Conservation (phyloP, 2,888 invertebrate species). For the Fragum sueziense region DNA sequence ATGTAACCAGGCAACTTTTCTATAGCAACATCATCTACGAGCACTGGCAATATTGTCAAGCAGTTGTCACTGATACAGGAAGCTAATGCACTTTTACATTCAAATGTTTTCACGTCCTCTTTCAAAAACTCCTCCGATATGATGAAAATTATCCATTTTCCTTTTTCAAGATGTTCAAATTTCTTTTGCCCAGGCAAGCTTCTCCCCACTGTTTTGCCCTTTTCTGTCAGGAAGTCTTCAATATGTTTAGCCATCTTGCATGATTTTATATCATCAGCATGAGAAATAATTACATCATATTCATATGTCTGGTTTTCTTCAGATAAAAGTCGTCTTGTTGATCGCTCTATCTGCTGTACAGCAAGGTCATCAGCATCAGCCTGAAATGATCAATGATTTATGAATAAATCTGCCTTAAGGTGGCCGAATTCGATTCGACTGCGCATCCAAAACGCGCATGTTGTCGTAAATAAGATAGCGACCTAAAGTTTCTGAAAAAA, state of each 20-base stretch:
- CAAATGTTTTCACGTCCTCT: slow-evolving; percentile 11
- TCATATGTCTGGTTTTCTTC: slow-evolving; percentile 5
- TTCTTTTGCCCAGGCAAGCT: not conserved
- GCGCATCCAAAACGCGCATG: no score
- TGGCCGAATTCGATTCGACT: no score
- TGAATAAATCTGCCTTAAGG: no score
- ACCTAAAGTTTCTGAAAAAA: no score
- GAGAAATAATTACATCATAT: slow-evolving; percentile 25
- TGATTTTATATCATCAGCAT: slow-evolving; percentile 8
- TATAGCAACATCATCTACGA: slow-evolving; percentile 4
- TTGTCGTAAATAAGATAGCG: no score
- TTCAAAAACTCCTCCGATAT: slow-evolving; percentile 36
- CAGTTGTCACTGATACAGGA: slow-evolving; percentile 21
- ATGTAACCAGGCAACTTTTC: slow-evolving; percentile 40
- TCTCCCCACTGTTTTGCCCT: slow-evolving; percentile 18
- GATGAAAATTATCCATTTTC: slow-evolving; percentile 56
- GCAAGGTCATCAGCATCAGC: not conserved
- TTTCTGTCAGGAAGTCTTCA: slow-evolving; percentile 20
- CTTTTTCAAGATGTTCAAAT: slow-evolving; percentile 10
- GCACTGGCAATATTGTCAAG: slow-evolving; percentile 41
- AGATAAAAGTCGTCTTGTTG: not conserved
- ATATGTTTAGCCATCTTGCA: slow-evolving; percentile 30
- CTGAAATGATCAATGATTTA: not conserved
- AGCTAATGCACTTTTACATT: slow-evolving; percentile 13
- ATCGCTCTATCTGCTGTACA: not conserved